Conservation (phyloP, 2,888 invertebrate species). For the Cyclophora punctaria region DNA sequence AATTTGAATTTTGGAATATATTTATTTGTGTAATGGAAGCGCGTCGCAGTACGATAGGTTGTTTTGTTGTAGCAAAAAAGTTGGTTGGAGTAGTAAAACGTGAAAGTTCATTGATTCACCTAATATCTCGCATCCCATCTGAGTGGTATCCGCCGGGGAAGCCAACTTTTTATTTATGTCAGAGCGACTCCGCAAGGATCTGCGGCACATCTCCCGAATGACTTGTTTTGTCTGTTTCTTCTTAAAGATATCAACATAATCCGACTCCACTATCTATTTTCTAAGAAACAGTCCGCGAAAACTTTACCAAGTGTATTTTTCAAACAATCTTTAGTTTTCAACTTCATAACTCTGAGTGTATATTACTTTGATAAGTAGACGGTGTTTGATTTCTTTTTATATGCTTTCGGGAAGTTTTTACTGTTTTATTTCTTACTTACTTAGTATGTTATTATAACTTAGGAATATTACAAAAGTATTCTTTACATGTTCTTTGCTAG, state of each 20-base stretch:
- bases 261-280: slow-evolving; percentile 7
- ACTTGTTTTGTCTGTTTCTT: slow-evolving; percentile 11
- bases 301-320: slow-evolving; percentile 2
- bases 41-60: too few species aligned
- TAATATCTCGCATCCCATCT: slow-evolving; percentile 17
- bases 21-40: too few species aligned
- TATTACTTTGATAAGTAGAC: too few species aligned
- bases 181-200: slow-evolving; percentile 11
- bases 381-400: too few species aligned
- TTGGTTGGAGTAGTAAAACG: background rate
- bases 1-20: too few species aligned
- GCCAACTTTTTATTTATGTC: slow-evolving; percentile 13
- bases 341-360: too few species aligned
- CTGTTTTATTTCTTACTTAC: too few species aligned
- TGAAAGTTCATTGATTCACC: slow-evolving; percentile 11
- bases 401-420: too few species aligned
- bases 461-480: too few species aligned
- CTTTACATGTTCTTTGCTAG: too few species aligned
- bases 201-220: slow-evolving; percentile 10
- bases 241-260: slow-evolving; percentile 7
- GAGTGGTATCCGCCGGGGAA: slow-evolving; percentile 6
- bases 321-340: background rate
- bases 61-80: background rate
- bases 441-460: too few species aligned
- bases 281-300: background rate